Evolutionary conservation across 2,888 invertebrate genomes (phyloP).

Genomic region (Machimus atricapillus): DNA sequence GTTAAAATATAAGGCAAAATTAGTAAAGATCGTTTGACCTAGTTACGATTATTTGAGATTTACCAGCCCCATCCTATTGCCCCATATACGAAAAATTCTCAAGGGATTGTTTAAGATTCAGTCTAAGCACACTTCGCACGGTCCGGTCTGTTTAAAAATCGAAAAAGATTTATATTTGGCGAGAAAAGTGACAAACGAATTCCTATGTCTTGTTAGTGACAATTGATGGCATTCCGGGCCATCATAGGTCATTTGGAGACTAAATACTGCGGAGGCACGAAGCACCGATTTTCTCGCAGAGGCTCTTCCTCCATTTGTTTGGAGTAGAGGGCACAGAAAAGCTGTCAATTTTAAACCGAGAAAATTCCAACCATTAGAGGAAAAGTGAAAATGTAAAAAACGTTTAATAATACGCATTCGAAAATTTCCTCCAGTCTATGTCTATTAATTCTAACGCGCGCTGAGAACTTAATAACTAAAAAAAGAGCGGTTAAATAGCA

Average conservation of each 20-base stretch:
- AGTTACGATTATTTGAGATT: background rate
- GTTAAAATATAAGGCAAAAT: background rate
- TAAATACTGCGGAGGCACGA: constrained; percentile 49
- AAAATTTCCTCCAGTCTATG: background rate
- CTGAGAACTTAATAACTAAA: background rate
- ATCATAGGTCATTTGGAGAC: constrained; percentile 58
- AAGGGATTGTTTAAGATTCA: background rate
- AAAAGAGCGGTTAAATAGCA: background rate
- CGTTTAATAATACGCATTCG: background rate
- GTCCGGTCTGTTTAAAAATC: background rate
- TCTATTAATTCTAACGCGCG: background rate
- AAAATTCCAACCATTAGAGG: background rate
- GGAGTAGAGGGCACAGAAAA: background rate
- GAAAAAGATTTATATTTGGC: constrained; percentile 7
- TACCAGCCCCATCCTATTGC: background rate
- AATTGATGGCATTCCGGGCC: constrained; percentile 60
- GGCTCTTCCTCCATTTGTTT: background rate
- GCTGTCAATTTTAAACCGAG: background rate
- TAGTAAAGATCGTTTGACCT: background rate
- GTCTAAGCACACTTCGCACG: background rate
- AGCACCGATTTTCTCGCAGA: background rate
- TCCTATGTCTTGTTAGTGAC: constrained; percentile 58
- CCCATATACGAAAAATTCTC: background rate
- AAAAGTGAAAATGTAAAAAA: background rate
- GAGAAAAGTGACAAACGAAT: constrained; percentile 51